Base-by-base conservation (phyloP, 2,797 vertebrate species). In the Acestrorhynchus altus region DNA sequence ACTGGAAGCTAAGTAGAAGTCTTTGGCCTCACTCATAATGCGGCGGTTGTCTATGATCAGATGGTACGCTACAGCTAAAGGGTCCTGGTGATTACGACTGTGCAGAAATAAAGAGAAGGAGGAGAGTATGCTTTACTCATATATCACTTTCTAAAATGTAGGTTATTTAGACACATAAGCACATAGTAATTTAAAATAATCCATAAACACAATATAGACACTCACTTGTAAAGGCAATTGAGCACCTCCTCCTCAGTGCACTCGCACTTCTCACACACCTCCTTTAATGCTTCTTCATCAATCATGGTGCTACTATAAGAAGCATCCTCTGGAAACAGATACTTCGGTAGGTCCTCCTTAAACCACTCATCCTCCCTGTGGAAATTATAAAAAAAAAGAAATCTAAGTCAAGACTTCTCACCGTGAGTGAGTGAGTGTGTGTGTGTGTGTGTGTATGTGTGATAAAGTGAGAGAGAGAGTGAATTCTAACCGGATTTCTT, bases 41-140 rank as follows among this genome's bases (percentile, higher is more conserved):
- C 98, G 96, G 8, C 98, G 95, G 77, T 99, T 99, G 93, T 99
- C 98, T 85, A 99, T 99, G 87, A 99, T 99, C 80, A 99, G 96
- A 85, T 99, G 98, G 89, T 99, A 99, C 79, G 97, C 98, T 8
- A 99, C 98, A 0, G 93, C 97, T 83, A 99, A 83, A 0, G 97
- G 98, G 83, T 99, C 98, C 90, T 99, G 97, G 86, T 98, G 97
- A 85, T 98, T 98, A 72, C 91, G 94, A 72, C 94, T 86, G 70
- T 5, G 22, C 7, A 31, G n/a, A 35, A 31, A 51, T 12, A 2
- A 56, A 0, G 13, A 8, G 0, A 66, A 8, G n/a, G n/a, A n/a
- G n/a, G 22, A 46, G 10, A 49, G 6, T 15, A 28, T 4, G 1
- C 31, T 6, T 57, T 26, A 28, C 26, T 28, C 8, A 13, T 8